Evolutionary conservation across 2,113 vertebrate species (phyloP).

Genomic region (Microtus pennsylvanicus): DNA sequence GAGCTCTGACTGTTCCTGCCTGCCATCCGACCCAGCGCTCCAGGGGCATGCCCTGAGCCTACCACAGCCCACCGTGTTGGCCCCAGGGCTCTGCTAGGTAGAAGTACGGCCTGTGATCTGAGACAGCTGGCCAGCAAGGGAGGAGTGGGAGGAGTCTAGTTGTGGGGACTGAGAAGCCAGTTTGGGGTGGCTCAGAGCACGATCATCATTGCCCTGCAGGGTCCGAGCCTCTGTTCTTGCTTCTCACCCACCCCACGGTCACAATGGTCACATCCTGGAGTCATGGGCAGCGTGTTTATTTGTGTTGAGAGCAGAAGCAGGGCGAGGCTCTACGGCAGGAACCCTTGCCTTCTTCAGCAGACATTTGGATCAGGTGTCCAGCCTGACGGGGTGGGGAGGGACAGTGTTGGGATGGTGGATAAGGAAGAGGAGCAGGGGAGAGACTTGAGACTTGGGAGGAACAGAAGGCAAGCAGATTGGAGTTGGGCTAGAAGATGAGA

Average conservation of each 20-base stretch:
- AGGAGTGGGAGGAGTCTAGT: not conserved
- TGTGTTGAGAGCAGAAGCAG: not conserved
- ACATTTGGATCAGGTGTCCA: fast-evolving
- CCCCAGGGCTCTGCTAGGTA: not conserved
- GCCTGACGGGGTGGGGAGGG: not conserved
- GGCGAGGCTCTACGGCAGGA: not conserved
- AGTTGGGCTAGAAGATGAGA: no score
- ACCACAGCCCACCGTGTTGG: not conserved
- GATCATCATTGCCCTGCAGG: not conserved
- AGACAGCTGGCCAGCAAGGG: fast-evolving
- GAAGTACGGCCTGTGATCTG: not conserved
- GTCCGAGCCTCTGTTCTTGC: fast-evolving
- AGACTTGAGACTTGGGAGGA: not conserved
- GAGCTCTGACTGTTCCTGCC: not conserved
- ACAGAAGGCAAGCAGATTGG: not conserved
- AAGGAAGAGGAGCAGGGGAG: no score
- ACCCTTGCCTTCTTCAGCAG: not conserved
- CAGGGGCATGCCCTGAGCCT: not conserved
- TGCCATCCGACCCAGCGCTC: not conserved
- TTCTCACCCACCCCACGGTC: not conserved
- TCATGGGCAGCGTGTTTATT: not conserved
- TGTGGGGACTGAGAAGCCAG: not conserved
- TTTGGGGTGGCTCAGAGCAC: not conserved
- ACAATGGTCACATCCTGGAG: fast-evolving
- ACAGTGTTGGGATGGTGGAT: not conserved